Evolutionary conservation across 2,113 vertebrate species (phyloP).

Genomic region (Trichechus manatus): DNA sequence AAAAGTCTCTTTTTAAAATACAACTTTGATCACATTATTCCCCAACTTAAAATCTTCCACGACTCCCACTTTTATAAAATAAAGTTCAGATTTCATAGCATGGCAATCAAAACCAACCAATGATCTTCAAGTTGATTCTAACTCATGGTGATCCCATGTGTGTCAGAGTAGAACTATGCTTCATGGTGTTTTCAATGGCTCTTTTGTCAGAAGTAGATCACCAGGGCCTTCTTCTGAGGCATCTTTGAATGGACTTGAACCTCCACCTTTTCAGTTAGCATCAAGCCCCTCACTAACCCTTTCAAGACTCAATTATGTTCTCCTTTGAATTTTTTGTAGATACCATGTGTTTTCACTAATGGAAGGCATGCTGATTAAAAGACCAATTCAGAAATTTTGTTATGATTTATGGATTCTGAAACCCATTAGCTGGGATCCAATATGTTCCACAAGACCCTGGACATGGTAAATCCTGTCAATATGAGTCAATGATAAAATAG

Average conservation of each 20-base stretch:
- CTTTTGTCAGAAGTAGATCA: background rate
- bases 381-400: too few species aligned
- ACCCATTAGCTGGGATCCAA: too few species aligned
- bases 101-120: background rate
- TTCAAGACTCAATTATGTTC: too few species aligned
- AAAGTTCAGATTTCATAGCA: background rate
- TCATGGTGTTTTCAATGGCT: background rate
- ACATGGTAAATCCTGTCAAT: too few species aligned
- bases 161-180: background rate
- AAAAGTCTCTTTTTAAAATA: slow-evolving; percentile 16
- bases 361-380: too few species aligned
- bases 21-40: background rate
- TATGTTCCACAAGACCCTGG: too few species aligned
- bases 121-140: background rate
- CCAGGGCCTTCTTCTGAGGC: background rate
- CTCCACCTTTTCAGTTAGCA: background rate
- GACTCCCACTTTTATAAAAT: background rate
- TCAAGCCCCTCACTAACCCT: background rate
- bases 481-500: too few species aligned
- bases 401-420: too few species aligned
- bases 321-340: too few species aligned
- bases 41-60: background rate
- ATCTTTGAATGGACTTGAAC: background rate
- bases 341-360: too few species aligned
- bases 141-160: background rate